phyloP scores from a whole-genome alignment of 1,140 invertebrate genomes.

The Lycorma delicatula region DNA sequence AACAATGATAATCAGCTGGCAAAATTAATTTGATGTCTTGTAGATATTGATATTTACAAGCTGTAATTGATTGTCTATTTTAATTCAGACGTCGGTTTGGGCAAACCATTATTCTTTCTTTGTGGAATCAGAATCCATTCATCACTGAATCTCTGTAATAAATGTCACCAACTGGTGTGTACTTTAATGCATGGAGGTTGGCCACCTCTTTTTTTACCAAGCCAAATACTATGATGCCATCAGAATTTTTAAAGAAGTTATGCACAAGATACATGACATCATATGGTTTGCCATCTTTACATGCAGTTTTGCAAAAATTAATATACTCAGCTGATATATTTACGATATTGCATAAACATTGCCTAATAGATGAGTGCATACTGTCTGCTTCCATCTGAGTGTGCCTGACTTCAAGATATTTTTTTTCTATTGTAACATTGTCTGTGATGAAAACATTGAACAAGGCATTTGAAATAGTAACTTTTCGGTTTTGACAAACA shows the following conservation, averaged over 20 bases:
- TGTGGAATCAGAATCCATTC: too few relatives aligned
- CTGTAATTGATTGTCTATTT: too few relatives aligned
- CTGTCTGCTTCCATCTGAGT: conserved; percentile 39
- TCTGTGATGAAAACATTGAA: conserved; percentile 24
- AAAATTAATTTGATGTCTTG: too few relatives aligned
- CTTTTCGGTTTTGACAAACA: conserved; percentile 34
- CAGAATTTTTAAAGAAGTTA: not conserved
- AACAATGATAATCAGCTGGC: too few relatives aligned
- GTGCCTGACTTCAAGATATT: conserved; percentile 37
- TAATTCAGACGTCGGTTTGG: too few relatives aligned
- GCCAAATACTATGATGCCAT: too few relatives aligned
- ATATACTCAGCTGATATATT: not conserved
- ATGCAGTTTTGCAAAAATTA: not conserved
- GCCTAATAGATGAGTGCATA: conserved; percentile 32
- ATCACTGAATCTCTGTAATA: too few relatives aligned
- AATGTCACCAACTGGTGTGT: too few relatives aligned
- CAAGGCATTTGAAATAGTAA: conserved; percentile 32
- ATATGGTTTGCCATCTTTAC: not conserved
- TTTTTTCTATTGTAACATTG: conserved; percentile 34
- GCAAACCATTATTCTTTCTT: too few relatives aligned
- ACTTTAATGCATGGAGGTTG: too few relatives aligned
- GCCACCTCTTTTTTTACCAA: too few relatives aligned
- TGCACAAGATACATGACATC: not conserved
- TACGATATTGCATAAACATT: not conserved
- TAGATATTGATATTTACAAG: too few relatives aligned